A percentile compares a stretch with the other conserved stretches of the same genome.
Evolutionary conservation across 2,113 vertebrate genomes (phyloP).

Genomic region (Rhinoderma darwinii): DNA sequence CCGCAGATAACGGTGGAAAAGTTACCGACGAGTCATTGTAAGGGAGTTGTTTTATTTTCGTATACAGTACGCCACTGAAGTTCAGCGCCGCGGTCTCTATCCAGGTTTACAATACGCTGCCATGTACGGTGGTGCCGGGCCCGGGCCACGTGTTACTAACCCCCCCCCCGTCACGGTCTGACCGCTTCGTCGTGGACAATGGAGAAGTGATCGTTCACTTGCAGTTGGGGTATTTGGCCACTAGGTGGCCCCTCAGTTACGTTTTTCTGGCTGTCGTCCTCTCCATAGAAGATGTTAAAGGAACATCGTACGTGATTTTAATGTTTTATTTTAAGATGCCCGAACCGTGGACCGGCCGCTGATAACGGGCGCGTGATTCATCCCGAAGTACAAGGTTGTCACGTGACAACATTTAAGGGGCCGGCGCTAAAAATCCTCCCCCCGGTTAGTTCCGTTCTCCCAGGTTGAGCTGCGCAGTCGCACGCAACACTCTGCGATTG

Average conservation of each 20-base stretch:
- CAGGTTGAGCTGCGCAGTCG: no score
- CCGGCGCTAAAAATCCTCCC: neutral
- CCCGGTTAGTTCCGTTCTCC: no score
- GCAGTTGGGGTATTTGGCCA: conserved; percentile 23
- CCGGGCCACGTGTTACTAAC: neutral
- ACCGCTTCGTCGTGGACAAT: no score
- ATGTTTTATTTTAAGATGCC: neutral
- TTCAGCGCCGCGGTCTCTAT: neutral
- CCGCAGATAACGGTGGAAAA: neutral
- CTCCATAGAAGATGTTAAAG: conserved; percentile 13
- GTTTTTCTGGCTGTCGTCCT: neutral
- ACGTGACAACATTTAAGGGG: neutral
- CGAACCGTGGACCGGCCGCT: neutral
- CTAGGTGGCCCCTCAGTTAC: conserved; percentile 28
- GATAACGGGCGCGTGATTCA: neutral
- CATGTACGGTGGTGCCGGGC: conserved; percentile 14
- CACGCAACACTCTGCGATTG: neutral
- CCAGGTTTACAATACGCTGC: conserved; percentile 56
- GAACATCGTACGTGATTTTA: neutral
- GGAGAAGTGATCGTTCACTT: neutral
- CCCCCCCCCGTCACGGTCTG: neutral
- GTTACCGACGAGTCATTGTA: neutral
- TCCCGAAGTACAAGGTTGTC: neutral
- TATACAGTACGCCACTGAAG: neutral
- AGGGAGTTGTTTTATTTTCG: neutral